Percentiles rank a stretch among this genome's conserved stretches.
Conservation (phyloP, 2,888 invertebrate genomes). For the Agrotis clavis region DNA sequence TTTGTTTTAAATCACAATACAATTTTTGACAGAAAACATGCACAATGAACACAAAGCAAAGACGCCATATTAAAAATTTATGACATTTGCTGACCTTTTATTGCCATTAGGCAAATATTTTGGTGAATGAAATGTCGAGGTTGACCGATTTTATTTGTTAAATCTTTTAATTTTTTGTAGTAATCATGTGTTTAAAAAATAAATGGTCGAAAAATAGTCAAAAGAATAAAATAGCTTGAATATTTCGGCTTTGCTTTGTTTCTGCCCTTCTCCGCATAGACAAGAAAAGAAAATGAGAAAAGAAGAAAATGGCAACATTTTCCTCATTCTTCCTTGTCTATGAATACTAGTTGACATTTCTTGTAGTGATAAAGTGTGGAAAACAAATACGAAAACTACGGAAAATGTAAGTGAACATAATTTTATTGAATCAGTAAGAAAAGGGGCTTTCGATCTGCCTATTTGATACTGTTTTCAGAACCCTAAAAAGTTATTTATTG, state of each 20-base stretch:
- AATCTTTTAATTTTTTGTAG: too few species aligned
- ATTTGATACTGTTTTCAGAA: background rate
- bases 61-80: constrained; percentile 74
- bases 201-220: too few species aligned
- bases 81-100: constrained; percentile 42
- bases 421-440: constrained; percentile 3
- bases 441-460: background rate
- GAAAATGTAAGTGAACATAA: constrained; percentile 61
- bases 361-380: constrained; percentile 25
- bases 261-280: constrained; percentile 15
- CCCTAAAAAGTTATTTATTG: background rate
- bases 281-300: background rate
- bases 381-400: constrained; percentile 54
- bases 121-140: background rate
- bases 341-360: constrained; percentile 54
- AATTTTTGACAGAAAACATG: constrained; percentile 65
- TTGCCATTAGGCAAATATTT: constrained; percentile 41
- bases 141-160: background rate
- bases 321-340: constrained; percentile 38
- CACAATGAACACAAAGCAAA: constrained; percentile 70
- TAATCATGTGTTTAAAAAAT: background rate
- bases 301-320: constrained; percentile 35
- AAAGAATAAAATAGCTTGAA: background rate
- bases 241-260: constrained; percentile 1
- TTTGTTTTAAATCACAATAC: constrained; percentile 57